These are phyloP conservation scores for Hippocampus comes DNA, from an alignment of 2,113 vertebrate species.

Conservation along the genomic window DNA sequence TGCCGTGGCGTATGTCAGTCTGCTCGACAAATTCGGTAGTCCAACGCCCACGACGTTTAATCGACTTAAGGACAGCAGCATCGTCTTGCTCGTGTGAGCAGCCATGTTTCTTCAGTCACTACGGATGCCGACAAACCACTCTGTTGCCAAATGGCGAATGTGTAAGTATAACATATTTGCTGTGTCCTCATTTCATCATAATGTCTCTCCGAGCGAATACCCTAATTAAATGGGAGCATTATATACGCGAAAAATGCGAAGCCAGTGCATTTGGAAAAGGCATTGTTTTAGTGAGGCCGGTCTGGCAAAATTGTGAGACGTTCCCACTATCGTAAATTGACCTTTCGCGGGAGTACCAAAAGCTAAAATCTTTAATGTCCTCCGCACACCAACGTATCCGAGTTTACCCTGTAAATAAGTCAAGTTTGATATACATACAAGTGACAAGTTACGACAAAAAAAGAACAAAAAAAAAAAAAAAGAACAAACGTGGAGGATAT, in stretches of 20 bases:
- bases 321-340: conserved; percentile 29
- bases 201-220: too few species aligned
- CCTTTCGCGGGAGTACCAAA: too few species aligned
- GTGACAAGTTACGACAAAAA: neutral
- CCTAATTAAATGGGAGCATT: neutral
- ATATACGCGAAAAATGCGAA: neutral
- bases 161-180: too few species aligned
- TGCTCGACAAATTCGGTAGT: conserved; percentile 16
- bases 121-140: neutral
- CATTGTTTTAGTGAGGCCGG: too few species aligned
- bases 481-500: conserved; percentile 11
- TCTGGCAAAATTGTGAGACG: neutral
- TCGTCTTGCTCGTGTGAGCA: conserved; percentile 21
- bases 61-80: conserved; percentile 57
- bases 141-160: neutral
- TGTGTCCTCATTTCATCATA: neutral
- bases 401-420: neutral
- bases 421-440: neutral
- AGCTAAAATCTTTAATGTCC: neutral
- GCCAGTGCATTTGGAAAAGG: neutral
- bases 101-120: conserved; percentile 63
- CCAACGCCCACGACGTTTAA: conserved; percentile 29
- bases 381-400: neutral
- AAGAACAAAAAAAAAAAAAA: neutral
- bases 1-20: conserved; percentile 34